These are phyloP conservation scores for Spatula versicolor DNA, from an alignment of 2,797 vertebrate genomes.

Conservation along the genomic window DNA sequence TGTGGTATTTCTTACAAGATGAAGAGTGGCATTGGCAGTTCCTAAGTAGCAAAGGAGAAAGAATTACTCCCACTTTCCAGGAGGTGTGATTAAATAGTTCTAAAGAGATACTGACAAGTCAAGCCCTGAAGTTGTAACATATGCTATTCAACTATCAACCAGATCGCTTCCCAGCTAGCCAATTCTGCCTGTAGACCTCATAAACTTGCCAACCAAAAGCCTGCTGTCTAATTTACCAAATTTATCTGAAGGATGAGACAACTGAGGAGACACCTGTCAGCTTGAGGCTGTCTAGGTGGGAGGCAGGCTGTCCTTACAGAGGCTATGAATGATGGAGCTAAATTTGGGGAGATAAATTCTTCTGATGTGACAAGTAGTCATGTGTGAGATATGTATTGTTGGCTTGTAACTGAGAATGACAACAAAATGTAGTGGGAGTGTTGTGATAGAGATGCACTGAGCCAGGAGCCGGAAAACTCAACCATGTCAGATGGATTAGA, in stretches of 20 bases:
- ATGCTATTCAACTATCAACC: neutral
- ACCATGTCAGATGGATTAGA: neutral
- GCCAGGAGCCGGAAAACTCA: neutral
- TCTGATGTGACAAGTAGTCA: conserved; percentile 10
- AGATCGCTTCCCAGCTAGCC: neutral
- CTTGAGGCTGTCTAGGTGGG: conserved; percentile 8
- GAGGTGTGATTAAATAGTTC: neutral
- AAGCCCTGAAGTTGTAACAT: neutral
- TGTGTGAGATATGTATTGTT: neutral
- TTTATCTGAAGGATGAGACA: conserved; percentile 1
- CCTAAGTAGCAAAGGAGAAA: neutral
- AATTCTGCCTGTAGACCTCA: neutral
- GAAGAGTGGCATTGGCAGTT: neutral
- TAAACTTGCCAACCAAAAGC: neutral
- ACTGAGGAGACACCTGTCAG: neutral
- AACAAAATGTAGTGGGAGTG: neutral
- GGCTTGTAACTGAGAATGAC: neutral
- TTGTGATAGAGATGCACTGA: neutral
- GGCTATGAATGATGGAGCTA: neutral
- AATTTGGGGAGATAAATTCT: neutral
- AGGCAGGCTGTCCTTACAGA: conserved; percentile 10
- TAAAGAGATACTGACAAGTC: neutral
- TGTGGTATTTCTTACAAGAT: neutral
- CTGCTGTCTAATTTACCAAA: neutral
- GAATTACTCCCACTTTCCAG: neutral